Evolutionary conservation across 2,113 vertebrate genomes (phyloP), one percentile per base, ranked within the genome.

Genomic region (Dasyprocta punctata): DNA sequence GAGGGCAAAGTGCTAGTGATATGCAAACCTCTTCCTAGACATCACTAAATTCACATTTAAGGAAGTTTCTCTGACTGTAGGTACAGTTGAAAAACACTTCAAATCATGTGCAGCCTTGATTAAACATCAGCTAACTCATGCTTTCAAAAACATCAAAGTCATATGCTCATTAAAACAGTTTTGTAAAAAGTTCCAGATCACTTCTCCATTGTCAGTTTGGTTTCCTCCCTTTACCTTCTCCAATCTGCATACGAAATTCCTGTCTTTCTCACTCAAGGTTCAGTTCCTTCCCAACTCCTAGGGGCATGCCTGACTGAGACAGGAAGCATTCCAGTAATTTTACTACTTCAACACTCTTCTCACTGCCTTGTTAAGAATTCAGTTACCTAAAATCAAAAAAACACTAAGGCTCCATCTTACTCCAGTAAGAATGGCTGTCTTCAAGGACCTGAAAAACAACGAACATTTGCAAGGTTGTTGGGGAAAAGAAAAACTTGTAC

Each of bases 81-180:
- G 54, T n/a, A 73, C 47, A 86, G 61, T 22, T 86, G 17, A 63
- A 90, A 90, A 89, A 67, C 7, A 14, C 22, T 94, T 90, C 47
- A 49, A 88, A 67, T 41, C 87, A 10, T 56, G 26, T 75, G 10
- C 28, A 65, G 17, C 26, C 54, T 95, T 96, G 94, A 56, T 44
- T 65, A 13, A 75, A 26, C 84, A 89, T 73, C 60, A 91, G 19
- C 73, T 75, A 24, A 86, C 56, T 90, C 61, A n/a, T 28, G 63
- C 20, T 80, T 92, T 91, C 47, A 94, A 22, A 90, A 93, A 58
- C 47, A 95, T 30, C 22, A 92, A 80, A 65, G 22, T 86, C 33
- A 63, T 22, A 44, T 61, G 6, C 5, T 56, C 47, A 69, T 7
- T 88, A 47, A 93, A 54, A 73, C 10, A 7, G 4, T 58, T 81